These are phyloP conservation scores for Oncorhynchus nerka DNA, from an alignment of 2,113 vertebrate genomes.

Conservation along the genomic window DNA sequence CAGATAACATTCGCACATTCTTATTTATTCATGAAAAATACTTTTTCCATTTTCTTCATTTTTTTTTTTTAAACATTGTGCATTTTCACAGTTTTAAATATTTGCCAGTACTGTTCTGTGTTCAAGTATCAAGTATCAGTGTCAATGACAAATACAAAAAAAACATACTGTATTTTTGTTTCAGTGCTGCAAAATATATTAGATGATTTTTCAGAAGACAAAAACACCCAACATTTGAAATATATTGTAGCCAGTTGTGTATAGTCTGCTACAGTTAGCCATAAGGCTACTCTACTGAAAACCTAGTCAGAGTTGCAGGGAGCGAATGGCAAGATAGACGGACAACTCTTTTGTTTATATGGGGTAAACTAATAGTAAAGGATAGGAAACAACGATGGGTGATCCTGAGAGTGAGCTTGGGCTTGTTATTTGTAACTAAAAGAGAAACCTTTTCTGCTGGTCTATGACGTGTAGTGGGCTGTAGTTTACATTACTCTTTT, in stretches of 20 bases:
- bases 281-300: not conserved
- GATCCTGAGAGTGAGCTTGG: constrained; percentile 40
- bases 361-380: not conserved
- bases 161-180: constrained; percentile 33
- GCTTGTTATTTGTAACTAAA: constrained; percentile 17
- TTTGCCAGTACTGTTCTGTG: constrained; percentile 60
- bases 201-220: not conserved
- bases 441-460: constrained; percentile 1
- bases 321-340: not conserved
- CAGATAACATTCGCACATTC: constrained; percentile 42
- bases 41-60: constrained; percentile 18
- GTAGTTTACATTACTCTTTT: not conserved
- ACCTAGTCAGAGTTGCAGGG: constrained; percentile 1
- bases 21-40: constrained; percentile 59
- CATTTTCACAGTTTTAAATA: constrained; percentile 74
- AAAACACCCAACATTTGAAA: constrained; percentile 30
- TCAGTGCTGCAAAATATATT: constrained; percentile 42
- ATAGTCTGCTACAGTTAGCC: constrained; percentile 1
- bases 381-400: constrained; percentile 34
- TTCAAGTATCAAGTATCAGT: constrained; percentile 67
- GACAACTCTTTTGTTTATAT: not conserved
- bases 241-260: constrained; percentile 11
- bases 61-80: constrained; percentile 50
- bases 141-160: constrained; percentile 53
- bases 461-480: not conserved